Percentiles rank a stretch among this genome's conserved stretches.
These are phyloP conservation scores for Thomomys bottae DNA, from an alignment of 2,113 vertebrate species.

Conservation along the genomic window DNA sequence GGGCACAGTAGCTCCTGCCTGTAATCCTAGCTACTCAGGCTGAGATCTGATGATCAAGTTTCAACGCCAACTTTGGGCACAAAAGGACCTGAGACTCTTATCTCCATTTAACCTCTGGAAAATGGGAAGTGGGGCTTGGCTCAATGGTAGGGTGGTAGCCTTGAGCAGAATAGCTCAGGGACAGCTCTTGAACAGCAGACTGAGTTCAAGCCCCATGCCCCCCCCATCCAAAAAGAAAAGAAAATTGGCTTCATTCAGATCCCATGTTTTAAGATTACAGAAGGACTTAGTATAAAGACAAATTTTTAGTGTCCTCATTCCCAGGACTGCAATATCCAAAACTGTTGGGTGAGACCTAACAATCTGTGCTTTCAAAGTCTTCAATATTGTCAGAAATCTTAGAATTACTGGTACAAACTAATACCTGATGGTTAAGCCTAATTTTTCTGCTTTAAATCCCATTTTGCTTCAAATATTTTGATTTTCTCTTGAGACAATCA, in stretches of 20 bases:
- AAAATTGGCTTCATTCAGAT: not conserved
- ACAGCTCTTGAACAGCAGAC: too few species aligned
- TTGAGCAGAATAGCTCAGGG: too few species aligned
- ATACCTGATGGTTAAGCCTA: not conserved
- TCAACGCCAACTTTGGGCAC: too few species aligned
- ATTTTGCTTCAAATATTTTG: not conserved
- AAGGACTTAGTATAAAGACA: not conserved
- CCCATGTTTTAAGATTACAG: not conserved
- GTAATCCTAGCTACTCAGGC: too few species aligned
- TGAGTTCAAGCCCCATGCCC: too few species aligned
- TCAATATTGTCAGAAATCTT: not conserved
- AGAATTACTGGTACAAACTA: not conserved
- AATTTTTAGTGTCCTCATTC: not conserved
- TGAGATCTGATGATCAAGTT: too few species aligned
- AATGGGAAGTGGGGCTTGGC: too few species aligned
- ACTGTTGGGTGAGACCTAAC: rapidly evolving
- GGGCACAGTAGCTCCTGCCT: too few species aligned
- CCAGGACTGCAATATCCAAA: not conserved
- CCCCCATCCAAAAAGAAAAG: too few species aligned
- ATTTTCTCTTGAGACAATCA: not conserved
- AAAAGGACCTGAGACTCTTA: too few species aligned
- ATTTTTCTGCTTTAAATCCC: not conserved
- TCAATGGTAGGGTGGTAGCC: too few species aligned
- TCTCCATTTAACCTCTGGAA: too few species aligned
- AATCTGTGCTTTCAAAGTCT: not conserved